Percentiles rank a stretch among this genome's conserved stretches.
Conservation (phyloP, 2,113 vertebrate species). For the Thymallus thymallus region DNA sequence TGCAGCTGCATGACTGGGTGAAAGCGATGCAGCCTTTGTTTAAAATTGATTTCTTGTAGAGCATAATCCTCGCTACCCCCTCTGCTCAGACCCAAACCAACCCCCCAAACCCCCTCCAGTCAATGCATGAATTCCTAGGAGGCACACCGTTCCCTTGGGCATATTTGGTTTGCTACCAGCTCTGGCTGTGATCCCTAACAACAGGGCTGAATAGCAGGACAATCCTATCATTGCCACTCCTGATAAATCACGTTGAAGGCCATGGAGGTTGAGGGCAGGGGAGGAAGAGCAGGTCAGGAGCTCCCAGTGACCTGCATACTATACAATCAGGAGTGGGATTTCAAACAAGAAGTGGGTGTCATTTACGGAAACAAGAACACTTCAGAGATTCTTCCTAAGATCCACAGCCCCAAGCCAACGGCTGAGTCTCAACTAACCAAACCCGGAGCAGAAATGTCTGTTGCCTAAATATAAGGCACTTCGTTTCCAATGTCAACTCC, state of each 20-base stretch:
- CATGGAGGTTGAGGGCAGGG: conserved; percentile 43
- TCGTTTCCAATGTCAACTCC: neutral
- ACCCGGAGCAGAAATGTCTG: neutral
- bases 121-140: conserved; percentile 64
- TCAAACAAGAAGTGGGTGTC: conserved; percentile 18
- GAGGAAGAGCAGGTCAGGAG: conserved; percentile 62
- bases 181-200: conserved; percentile 76
- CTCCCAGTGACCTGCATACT: conserved; percentile 66
- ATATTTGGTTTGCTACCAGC: conserved; percentile 74
- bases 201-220: conserved; percentile 58
- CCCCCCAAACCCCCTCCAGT: conserved; percentile 47
- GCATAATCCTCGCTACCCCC: conserved; percentile 62
- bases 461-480: neutral
- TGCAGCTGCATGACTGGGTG: conserved; percentile 68
- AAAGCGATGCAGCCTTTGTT: conserved; percentile 54
- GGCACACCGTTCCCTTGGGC: conserved; percentile 73
- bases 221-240: conserved; percentile 69
- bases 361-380: no score
- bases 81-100: neutral
- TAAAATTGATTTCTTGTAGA: conserved; percentile 69
- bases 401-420: neutral
- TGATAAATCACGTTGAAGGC: conserved; percentile 65
- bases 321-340: conserved; percentile 34
- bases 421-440: neutral
- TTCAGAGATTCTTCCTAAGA: neutral